phyloP scores from a whole-genome alignment of 2,797 vertebrate genomes.

The Sebastes nivosus region DNA sequence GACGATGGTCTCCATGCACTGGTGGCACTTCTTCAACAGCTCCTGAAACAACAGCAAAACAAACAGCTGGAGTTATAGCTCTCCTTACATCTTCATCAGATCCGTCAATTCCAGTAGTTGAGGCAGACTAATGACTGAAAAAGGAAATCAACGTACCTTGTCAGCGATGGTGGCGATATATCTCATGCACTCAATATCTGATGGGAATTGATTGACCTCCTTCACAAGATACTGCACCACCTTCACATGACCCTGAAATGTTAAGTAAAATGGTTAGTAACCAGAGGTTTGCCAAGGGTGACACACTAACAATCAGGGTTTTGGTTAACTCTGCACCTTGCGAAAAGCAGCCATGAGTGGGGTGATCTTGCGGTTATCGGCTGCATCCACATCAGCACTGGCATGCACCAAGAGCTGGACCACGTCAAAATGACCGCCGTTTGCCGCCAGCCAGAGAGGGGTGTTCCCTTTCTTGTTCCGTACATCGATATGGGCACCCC shows the following conservation, averaged over 20 bases:
- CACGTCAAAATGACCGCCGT: conserved; percentile 97
- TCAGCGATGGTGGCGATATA: conserved; percentile 98
- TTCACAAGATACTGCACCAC: conserved; percentile 99
- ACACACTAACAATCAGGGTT: not conserved
- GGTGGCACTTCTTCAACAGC: conserved; percentile 97
- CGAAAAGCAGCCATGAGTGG: conserved; percentile 99
- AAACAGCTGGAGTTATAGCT: not conserved
- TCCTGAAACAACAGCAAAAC: conserved; percentile 80
- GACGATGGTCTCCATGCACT: conserved; percentile 99
- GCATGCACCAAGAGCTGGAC: conserved; percentile 96
- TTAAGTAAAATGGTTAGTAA: conserved; percentile 5
- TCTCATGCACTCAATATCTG: conserved; percentile 99
- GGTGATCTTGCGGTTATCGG: conserved; percentile 98
- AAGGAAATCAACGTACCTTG: conserved; percentile 84
- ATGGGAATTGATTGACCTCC: conserved; percentile 98
- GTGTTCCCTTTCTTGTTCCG: conserved; percentile 99
- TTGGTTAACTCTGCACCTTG: conserved; percentile 82
- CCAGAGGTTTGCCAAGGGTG: not conserved
- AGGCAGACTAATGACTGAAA: not conserved
- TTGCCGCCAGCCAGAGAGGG: conserved; percentile 96
- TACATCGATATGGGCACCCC: conserved; percentile 97
- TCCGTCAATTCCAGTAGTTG: not conserved
- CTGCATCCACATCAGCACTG: conserved; percentile 96
- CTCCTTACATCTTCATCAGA: not conserved
- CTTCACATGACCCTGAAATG: conserved; percentile 95